A percentile compares a stretch with the other conserved stretches of the same genome.
Conservation (phyloP, 2,888 invertebrate species). For the Hartigia nigra region DNA sequence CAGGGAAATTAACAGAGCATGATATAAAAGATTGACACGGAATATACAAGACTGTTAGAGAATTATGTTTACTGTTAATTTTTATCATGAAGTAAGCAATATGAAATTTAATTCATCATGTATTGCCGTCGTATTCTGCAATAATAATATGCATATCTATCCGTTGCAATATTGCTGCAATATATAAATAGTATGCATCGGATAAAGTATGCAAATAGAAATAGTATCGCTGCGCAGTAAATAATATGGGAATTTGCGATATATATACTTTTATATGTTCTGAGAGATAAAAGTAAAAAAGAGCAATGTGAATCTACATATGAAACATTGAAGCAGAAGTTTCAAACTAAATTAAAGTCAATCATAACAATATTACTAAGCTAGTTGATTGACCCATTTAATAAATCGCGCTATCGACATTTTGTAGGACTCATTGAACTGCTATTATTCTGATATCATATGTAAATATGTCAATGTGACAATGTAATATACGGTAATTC, state of each 20-base stretch:
- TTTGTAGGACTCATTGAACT: not conserved
- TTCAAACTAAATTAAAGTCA: not conserved
- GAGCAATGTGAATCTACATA: no score
- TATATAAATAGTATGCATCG: not conserved
- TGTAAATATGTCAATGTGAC: not conserved
- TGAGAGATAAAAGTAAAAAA: not conserved
- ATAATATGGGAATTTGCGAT: not conserved
- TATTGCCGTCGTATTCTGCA: not conserved
- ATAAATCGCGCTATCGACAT: not conserved
- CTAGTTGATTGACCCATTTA: not conserved
- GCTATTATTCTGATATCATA: not conserved
- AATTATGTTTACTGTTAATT: no score
- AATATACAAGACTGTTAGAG: no score
- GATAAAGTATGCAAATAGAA: not conserved
- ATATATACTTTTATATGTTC: not conserved
- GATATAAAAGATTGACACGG: no score
- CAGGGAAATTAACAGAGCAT: no score
- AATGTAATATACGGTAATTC: not conserved
- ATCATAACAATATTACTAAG: not conserved
- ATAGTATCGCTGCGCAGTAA: not conserved
- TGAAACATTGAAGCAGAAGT: not conserved
- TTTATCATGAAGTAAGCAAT: no score
- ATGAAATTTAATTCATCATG: not conserved
- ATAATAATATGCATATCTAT: not conserved
- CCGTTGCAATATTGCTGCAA: not conserved